Percentiles rank a stretch among this genome's conserved stretches.
Conservation (phyloP, 1,140 invertebrate species). For the Pogonomyrmex californicus region DNA sequence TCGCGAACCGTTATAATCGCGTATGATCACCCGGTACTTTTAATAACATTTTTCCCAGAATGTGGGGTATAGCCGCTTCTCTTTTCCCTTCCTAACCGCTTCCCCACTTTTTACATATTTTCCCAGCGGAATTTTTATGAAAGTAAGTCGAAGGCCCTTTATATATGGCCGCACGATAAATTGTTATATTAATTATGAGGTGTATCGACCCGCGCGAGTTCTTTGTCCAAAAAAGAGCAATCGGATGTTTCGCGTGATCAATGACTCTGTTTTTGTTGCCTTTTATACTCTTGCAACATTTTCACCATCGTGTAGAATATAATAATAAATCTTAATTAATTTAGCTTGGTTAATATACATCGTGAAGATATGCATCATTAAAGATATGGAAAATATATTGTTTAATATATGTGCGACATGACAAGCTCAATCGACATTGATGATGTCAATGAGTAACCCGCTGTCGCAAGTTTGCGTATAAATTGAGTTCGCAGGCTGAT, state of each 20-base stretch:
- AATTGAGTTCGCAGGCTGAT: slow-evolving; percentile 18
- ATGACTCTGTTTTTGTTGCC: not conserved
- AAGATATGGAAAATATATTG: not conserved
- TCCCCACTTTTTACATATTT: slow-evolving; percentile 73
- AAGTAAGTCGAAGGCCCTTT: slow-evolving; percentile 73
- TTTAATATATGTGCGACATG: not conserved
- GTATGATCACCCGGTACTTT: slow-evolving; percentile 52
- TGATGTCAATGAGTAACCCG: not conserved
- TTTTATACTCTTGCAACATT: slow-evolving; percentile 37
- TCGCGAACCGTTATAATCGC: slow-evolving; percentile 4
- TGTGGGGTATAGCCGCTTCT: slow-evolving; percentile 50
- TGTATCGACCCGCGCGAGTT: slow-evolving; percentile 57
- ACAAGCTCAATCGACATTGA: not conserved
- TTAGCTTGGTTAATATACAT: not conserved
- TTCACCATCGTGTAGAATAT: slow-evolving; percentile 47
- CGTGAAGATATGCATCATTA: not conserved
- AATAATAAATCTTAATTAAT: slow-evolving; percentile 26
- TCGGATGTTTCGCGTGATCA: slow-evolving; percentile 7
- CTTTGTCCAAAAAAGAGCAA: slow-evolving; percentile 46
- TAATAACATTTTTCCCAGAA: slow-evolving; percentile 71
- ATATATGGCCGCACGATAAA: slow-evolving; percentile 72
- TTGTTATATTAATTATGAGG: slow-evolving; percentile 84
- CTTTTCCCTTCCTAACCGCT: not conserved
- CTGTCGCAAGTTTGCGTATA: not conserved
- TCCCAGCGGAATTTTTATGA: slow-evolving; percentile 79